These are phyloP conservation scores for Triplophysa bombifrons DNA, from an alignment of 2,797 vertebrate genomes.

Conservation along the genomic window DNA sequence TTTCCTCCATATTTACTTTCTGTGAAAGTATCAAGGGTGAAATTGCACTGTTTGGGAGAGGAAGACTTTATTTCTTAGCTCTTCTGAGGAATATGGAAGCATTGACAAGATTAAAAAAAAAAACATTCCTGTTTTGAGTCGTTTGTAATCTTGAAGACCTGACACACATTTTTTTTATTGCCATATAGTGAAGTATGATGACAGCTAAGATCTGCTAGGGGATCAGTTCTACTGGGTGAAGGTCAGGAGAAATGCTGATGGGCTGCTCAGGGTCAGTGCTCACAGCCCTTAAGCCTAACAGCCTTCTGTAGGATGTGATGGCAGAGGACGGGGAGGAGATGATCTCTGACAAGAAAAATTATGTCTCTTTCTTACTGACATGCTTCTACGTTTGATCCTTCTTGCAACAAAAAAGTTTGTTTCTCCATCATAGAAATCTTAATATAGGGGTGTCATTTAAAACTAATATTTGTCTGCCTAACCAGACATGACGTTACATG, in stretches of 20 bases:
- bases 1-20: conserved; percentile 21
- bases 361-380: conserved; percentile 13
- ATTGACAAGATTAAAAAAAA: conserved; percentile 39
- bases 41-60: conserved; percentile 36
- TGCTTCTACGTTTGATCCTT: not conserved
- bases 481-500: no score
- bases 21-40: conserved; percentile 16
- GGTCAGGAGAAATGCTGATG: conserved; percentile 58
- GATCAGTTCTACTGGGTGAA: conserved; percentile 66
- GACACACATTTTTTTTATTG: conserved; percentile 41
- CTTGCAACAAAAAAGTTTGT: not conserved
- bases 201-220: conserved; percentile 60
- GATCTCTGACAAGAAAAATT: conserved; percentile 7
- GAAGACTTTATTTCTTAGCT: conserved; percentile 34
- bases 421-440: not conserved
- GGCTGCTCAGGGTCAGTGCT: conserved; percentile 46
- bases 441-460: not conserved
- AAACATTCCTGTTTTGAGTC: conserved; percentile 44
- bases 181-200: conserved; percentile 47
- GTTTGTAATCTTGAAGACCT: conserved; percentile 56
- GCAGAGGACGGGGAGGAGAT: not conserved
- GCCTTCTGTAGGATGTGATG: conserved; percentile 19
- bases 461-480: no score
- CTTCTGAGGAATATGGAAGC: conserved; percentile 42
- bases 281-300: conserved; percentile 16